These are phyloP conservation scores for Jacana jacana DNA, from an alignment of 2,113 vertebrate species.

Conservation along the genomic window DNA sequence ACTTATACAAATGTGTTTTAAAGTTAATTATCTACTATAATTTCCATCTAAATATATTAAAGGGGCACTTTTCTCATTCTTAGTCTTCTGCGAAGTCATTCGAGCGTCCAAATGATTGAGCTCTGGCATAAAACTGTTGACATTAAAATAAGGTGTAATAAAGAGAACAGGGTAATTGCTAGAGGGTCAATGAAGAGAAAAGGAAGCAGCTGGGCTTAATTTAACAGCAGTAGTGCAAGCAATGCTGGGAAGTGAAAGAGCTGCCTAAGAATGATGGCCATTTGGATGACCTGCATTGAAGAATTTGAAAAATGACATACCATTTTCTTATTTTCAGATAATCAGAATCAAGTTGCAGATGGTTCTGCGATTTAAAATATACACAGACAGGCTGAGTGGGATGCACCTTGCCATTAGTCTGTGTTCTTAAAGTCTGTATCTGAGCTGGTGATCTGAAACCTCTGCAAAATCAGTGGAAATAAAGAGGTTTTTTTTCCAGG, in stretches of 20 bases:
- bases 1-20: not conserved
- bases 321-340: not conserved
- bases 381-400: not conserved
- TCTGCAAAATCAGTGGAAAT: not conserved
- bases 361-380: not conserved
- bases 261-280: not conserved
- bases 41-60: conserved; percentile 17
- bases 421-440: not conserved
- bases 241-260: not conserved
- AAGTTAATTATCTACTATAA: conserved; percentile 13
- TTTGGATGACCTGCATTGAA: not conserved
- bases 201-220: not conserved
- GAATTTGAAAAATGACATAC: not conserved
- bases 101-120: not conserved
- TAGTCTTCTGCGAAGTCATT: not conserved
- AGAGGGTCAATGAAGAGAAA: conserved; percentile 17
- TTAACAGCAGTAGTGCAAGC: not conserved
- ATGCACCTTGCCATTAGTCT: not conserved
- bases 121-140: conserved; percentile 15
- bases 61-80: not conserved
- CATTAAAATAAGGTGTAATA: conserved; percentile 27
- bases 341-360: not conserved
- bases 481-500: not conserved
- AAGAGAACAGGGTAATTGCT: conserved; percentile 12
- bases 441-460: not conserved